Evolutionary conservation across 2,113 vertebrate genomes (phyloP).

Genomic region (Cryptoleucopteryx plumbea): DNA sequence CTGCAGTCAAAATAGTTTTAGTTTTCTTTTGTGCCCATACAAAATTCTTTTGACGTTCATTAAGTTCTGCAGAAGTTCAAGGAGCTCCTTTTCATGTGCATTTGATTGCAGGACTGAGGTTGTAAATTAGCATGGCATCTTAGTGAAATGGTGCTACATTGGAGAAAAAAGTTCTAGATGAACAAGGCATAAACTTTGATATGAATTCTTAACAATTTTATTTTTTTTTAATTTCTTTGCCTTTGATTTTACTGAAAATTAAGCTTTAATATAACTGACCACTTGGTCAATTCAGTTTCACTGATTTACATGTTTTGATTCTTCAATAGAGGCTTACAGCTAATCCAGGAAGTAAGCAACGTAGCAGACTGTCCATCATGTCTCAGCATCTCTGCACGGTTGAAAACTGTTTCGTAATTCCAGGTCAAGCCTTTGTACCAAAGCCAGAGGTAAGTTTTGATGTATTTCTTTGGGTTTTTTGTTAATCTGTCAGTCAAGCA

Average conservation of each 20-base stretch:
- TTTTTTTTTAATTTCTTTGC: not conserved
- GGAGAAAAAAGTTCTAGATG: not conserved
- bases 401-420: constrained; percentile 83
- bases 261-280: not conserved
- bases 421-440: constrained; percentile 90
- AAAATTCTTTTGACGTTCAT: not conserved
- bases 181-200: not conserved
- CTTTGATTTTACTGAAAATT: not conserved
- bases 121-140: not conserved
- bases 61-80: not conserved
- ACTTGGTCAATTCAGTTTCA: not conserved
- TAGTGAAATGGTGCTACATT: not conserved
- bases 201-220: not conserved
- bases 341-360: constrained; percentile 79
- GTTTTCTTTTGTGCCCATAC: not conserved
- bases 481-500: not conserved
- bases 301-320: not conserved
- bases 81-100: not conserved
- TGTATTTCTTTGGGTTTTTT: not conserved
- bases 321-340: constrained; percentile 83
- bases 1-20: not conserved
- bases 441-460: constrained; percentile 84
- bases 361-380: constrained; percentile 92
- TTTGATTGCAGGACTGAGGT: not conserved
- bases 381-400: constrained; percentile 90